Conservation (phyloP, 2,797 vertebrate species). For the Sciurus carolinensis region DNA sequence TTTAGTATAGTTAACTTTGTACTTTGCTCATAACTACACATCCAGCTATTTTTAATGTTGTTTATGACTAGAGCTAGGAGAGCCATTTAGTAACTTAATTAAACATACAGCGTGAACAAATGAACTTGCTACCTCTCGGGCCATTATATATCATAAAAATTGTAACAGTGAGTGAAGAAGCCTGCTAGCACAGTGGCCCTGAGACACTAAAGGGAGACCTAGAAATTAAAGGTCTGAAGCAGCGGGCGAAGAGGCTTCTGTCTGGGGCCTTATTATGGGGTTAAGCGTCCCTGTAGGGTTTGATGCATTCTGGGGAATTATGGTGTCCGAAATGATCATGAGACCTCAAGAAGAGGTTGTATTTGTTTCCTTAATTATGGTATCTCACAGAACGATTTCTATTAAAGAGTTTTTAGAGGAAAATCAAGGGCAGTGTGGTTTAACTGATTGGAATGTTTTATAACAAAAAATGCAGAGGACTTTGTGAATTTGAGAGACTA, state of each 20-base stretch:
- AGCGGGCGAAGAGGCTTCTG: background rate
- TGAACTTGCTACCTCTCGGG: background rate
- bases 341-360: constrained; percentile 5
- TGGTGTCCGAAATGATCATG: background rate
- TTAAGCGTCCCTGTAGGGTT: background rate
- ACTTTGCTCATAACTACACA: background rate
- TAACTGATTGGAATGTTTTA: background rate
- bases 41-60: constrained; percentile 19
- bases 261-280: background rate
- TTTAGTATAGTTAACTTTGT: constrained; percentile 25
- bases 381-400: constrained; percentile 16
- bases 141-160: background rate
- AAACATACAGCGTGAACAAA: background rate
- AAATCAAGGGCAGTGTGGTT: background rate
- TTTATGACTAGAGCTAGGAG: constrained; percentile 16
- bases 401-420: constrained; percentile 7
- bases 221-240: constrained; percentile 1
- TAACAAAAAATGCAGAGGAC: background rate
- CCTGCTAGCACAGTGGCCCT: background rate
- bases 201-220: background rate
- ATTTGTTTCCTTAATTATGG: constrained; percentile 41
- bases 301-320: background rate
- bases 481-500: constrained; percentile 19
- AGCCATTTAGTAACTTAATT: background rate
- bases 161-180: background rate